Evolutionary conservation across 23 tunicate genomes (phyloP).

Genomic region (Styela clava): DNA sequence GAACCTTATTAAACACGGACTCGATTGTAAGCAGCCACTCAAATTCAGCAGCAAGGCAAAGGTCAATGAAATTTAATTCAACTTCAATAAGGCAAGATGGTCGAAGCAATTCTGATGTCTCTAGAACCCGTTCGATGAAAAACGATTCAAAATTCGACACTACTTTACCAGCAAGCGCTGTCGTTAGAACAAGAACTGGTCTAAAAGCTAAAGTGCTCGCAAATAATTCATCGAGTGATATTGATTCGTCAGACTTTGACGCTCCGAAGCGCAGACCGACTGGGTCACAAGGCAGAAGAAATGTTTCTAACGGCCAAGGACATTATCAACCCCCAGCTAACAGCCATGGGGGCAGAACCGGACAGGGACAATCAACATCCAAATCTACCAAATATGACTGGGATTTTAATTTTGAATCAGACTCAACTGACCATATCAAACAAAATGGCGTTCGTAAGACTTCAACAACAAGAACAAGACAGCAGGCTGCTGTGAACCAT

Average conservation of each 20-base stretch:
- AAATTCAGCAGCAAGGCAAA: not conserved
- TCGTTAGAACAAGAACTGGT: constrained; percentile 12
- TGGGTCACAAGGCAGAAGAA: not conserved
- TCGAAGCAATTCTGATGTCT: not conserved
- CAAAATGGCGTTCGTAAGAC: not conserved
- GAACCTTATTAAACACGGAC: not conserved
- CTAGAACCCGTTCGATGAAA: not conserved
- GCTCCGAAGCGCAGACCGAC: not conserved
- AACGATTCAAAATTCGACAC: constrained; percentile 7
- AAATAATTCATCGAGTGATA: not conserved
- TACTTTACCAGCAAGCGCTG: not conserved
- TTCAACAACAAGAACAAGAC: not conserved
- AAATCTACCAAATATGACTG: not conserved
- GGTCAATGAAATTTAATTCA: not conserved
- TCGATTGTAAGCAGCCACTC: not conserved
- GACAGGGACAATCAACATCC: not conserved
- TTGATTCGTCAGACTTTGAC: not conserved
- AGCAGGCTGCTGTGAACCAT: not conserved
- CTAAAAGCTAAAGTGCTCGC: not conserved
- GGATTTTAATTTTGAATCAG: not conserved
- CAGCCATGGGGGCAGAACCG: not conserved
- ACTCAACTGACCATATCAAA: not conserved
- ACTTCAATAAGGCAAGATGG: not conserved
- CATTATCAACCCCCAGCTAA: not conserved
- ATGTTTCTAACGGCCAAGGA: not conserved